Percentiles rank a stretch among this genome's conserved stretches.
These are phyloP conservation scores for Tetramorium bicarinatum DNA, from an alignment of 2,888 invertebrate species.

Conservation along the genomic window DNA sequence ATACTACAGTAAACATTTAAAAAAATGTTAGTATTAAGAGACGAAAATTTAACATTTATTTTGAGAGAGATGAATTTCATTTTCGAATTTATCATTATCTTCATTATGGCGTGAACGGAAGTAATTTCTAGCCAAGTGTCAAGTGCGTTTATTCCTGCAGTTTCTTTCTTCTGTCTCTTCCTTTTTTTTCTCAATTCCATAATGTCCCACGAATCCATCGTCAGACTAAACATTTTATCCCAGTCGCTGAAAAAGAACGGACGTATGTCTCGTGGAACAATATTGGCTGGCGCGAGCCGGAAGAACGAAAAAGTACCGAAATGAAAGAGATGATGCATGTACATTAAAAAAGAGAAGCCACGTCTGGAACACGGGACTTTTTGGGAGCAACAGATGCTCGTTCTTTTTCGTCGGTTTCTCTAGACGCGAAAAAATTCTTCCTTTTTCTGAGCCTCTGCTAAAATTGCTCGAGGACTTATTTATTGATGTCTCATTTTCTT, in stretches of 20 bases:
- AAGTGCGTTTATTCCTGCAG: neutral
- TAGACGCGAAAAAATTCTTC: slow-evolving; percentile 73
- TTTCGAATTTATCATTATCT: neutral
- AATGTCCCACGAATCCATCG: slow-evolving; percentile 49
- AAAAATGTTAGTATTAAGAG: neutral
- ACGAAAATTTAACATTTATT: neutral
- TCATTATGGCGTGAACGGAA: neutral
- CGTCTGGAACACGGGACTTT: slow-evolving; percentile 63
- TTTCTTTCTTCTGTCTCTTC: slow-evolving; percentile 14
- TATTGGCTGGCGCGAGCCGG: slow-evolving; percentile 63
- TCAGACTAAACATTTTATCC: slow-evolving; percentile 82
- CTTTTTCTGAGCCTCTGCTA: slow-evolving; percentile 69
- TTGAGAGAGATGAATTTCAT: neutral
- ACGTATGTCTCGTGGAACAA: slow-evolving; percentile 73
- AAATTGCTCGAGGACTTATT: slow-evolving; percentile 76
- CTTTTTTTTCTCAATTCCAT: slow-evolving; percentile 5
- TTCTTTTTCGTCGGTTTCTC: slow-evolving; percentile 65
- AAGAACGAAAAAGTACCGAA: slow-evolving; percentile 45
- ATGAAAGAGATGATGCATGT: slow-evolving; percentile 48
- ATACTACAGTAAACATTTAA: neutral
- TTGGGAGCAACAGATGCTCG: slow-evolving; percentile 69
- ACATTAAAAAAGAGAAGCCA: slow-evolving; percentile 54
- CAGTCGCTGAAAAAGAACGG: slow-evolving; percentile 67
- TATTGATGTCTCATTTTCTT: slow-evolving; percentile 66
- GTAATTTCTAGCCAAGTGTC: neutral